Percentiles rank a stretch among this genome's conserved stretches.
These are phyloP conservation scores for Deladenus siricidicola DNA, from an alignment of 2,888 invertebrate species.

Conservation along the genomic window DNA sequence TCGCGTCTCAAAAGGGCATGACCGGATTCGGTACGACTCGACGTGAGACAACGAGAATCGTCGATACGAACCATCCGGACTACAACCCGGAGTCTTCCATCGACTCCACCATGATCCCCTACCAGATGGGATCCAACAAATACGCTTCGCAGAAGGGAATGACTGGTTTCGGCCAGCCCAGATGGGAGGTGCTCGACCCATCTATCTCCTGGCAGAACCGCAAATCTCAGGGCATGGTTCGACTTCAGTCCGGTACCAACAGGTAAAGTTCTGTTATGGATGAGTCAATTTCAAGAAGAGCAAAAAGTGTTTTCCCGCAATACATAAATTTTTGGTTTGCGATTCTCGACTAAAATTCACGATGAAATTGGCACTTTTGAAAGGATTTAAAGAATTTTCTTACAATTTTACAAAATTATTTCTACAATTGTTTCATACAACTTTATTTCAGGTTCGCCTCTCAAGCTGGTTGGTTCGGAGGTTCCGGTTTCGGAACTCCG, in stretches of 20 bases:
- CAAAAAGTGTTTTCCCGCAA: too few species aligned
- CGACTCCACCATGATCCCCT: slow-evolving; percentile 40
- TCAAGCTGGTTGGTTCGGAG: slow-evolving; percentile 43
- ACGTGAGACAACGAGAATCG: slow-evolving; percentile 52
- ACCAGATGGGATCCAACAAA: slow-evolving; percentile 52
- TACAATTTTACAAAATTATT: too few species aligned
- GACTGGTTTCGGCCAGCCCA: slow-evolving; percentile 53
- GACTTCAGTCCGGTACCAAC: slow-evolving; percentile 51
- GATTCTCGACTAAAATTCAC: too few species aligned
- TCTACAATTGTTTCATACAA: too few species aligned
- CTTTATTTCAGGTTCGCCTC: slow-evolving; percentile 45
- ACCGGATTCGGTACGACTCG: slow-evolving; percentile 52
- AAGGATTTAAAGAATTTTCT: too few species aligned
- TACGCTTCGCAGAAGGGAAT: slow-evolving; percentile 53
- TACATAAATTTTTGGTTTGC: too few species aligned
- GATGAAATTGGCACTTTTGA: too few species aligned
- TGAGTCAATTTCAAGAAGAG: too few species aligned
- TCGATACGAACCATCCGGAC: slow-evolving; percentile 53
- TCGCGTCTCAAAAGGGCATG: slow-evolving; percentile 48
- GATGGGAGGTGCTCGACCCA: slow-evolving; percentile 53
- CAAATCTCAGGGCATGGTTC: slow-evolving; percentile 51
- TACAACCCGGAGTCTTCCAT: slow-evolving; percentile 48
- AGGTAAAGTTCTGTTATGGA: slow-evolving; percentile 11
- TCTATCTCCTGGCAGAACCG: slow-evolving; percentile 51
- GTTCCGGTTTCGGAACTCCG: slow-evolving; percentile 29